phyloP scores from a whole-genome alignment of 2,888 invertebrate genomes.

The Neoaliturus tenellus region DNA sequence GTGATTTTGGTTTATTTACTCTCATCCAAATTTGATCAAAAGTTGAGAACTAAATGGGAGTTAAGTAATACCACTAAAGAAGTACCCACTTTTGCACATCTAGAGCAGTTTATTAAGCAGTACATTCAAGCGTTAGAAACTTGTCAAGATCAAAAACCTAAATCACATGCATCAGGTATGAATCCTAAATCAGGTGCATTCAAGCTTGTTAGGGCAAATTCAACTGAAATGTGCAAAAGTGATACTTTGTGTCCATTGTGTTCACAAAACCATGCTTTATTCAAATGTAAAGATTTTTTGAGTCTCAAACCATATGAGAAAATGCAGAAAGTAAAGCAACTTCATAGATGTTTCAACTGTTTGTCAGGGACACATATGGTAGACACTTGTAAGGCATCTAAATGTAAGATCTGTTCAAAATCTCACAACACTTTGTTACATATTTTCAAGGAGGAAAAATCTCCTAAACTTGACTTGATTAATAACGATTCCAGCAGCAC shows the following conservation, averaged over 20 bases:
- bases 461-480: background rate
- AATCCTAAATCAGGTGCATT: background rate
- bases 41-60: background rate
- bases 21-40: background rate
- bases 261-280: background rate
- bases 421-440: background rate
- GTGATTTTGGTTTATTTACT: background rate
- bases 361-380: background rate
- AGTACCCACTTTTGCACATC: background rate
- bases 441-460: background rate
- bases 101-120: background rate
- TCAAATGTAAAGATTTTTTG: background rate
- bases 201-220: conserved; percentile 1
- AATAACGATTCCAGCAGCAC: background rate
- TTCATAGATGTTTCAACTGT: background rate
- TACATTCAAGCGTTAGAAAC: conserved; percentile 30
- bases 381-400: background rate
- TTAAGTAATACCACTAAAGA: conserved; percentile 15
- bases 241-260: background rate
- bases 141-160: conserved; percentile 2
- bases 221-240: background rate
- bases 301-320: background rate
- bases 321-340: background rate
- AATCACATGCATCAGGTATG: no score
- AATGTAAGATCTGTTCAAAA: background rate